Base-by-base conservation (phyloP, 2,888 invertebrate genomes). In the Trichacis sp. region DNA sequence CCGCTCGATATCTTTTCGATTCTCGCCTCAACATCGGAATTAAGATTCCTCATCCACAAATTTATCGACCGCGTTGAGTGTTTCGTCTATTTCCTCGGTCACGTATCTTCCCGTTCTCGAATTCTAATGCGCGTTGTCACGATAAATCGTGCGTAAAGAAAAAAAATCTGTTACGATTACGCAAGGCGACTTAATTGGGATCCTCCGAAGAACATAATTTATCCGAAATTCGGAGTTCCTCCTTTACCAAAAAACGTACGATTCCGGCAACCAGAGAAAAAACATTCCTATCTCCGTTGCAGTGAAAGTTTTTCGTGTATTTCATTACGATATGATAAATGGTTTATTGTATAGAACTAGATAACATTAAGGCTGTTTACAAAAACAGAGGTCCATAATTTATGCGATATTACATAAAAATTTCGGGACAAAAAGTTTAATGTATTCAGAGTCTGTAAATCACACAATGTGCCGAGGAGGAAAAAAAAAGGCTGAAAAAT, bases 141-240 rank as follows among this genome's bases (percentile, higher is more conserved):
- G 63, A 67, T 62, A 66, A 66, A 66, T 62, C 59, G 62, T 29
- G 18, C 20, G 50, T 49, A 19, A 14, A 42, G 3, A 58, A 50
- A 52, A 66, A 54, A 66, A 50, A 62, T 59, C 18, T 36, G 66
- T 66, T 62, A 66, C 59, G 58, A 66, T 75, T 74, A 64, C 71
- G 70, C 61, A 74, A 75, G 64, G 52, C 59, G 68, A 64, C 68
- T 77, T 68, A 68, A 73, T 74, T 72, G 72, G 73, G 72, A 71
- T 68, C 60, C 62, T 46, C 66, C 65, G 73, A 68, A 57, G 71
- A 64, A 70, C 65, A 75, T 77, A 76, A 76, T 75, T 14, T 9
- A 42, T 70, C 62, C 53, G 58, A 53, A 62, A 51, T 49, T 45
- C 40, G 49, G 46, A 30, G 52, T 43, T 46, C 48, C 55, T 55